Base-by-base conservation (phyloP, 2,888 invertebrate genomes). In the Torymus tubicola region DNA sequence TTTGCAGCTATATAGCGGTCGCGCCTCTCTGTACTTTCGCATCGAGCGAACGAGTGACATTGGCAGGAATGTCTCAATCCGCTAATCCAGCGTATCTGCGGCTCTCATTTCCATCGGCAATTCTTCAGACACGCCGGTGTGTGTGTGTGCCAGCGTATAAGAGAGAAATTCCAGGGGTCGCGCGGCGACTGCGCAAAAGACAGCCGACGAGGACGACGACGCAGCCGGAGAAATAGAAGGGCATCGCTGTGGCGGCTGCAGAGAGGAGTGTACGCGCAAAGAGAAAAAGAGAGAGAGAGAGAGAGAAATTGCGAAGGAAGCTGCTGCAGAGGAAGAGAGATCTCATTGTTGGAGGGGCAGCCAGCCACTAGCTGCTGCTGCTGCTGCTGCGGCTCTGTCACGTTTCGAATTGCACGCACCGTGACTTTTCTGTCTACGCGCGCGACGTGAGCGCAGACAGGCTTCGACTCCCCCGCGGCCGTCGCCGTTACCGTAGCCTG, bases 381-480 rank as follows among this genome's bases (percentile, higher is more conserved):
- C 21, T 21, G 21, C 21, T 21, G 21, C 21, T 21, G 2, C 21
- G 85, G 86, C 86, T 86, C 87, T 88, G 89, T 90, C 90, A 90
- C 90, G 89, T 90, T 87, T 89, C 88, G 87, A 87, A 89, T 90
- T 89, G 88, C 89, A 90, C 90, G 89, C 90, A 89, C 87, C 86
- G 86, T 86, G 87, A 87, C 85, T 86, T 85, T 84, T 83, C 84
- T 83, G 82, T 79, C 82, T 82, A 80, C 67, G 68, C 65, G 60
- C 71, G 84, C 80, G 83, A 42, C 42, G 8, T 42, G 42, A 42
- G 42, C 42, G 42, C 8, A 42, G 42, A 42, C 42, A 42, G 42
- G 42, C 42, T 42, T 42, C 42, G 42, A 42, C 42, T 42, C 42
- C 42, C 82, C 82, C 80, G 81, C 80, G 75, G 84, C 67, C 18